These are phyloP conservation scores for Melanerpes aurifrons DNA, from an alignment of 2,113 vertebrate genomes.

Conservation along the genomic window DNA sequence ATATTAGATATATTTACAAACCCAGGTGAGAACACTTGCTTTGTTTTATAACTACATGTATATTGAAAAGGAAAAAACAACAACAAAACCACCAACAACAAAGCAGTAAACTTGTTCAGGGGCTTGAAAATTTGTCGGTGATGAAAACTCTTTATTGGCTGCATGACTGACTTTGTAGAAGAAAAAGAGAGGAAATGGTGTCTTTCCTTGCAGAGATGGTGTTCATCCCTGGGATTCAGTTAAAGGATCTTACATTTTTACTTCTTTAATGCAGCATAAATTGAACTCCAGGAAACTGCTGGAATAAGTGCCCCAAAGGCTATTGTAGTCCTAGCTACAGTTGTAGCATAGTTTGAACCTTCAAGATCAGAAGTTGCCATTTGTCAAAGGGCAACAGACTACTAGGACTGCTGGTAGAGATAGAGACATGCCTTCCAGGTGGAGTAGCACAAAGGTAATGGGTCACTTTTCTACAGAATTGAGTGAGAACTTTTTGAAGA, in stretches of 20 bases:
- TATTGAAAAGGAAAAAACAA: not conserved
- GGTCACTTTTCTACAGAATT: not conserved
- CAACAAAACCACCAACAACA: not conserved
- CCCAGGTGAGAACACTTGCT: not conserved
- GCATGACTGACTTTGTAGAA: not conserved
- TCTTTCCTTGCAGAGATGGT: not conserved
- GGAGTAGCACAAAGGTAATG: not conserved
- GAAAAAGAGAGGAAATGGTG: not conserved
- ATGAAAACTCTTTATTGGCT: not conserved
- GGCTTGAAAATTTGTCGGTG: not conserved
- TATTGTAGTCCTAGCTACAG: not conserved
- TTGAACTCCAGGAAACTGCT: not conserved
- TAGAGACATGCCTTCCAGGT: not conserved
- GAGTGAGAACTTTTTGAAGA: not conserved
- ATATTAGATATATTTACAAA: not conserved
- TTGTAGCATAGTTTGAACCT: not conserved
- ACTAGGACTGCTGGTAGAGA: not conserved
- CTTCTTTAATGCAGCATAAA: not conserved
- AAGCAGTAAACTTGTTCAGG: not conserved
- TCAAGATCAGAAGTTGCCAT: not conserved
- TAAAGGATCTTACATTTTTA: not conserved
- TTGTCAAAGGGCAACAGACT: not conserved
- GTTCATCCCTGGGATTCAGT: not conserved
- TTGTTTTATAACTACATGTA: not conserved
- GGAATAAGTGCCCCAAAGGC: not conserved